These are phyloP conservation scores for Hydrozoanthus tunicans DNA, from an alignment of 64 coral and sea anemone genomes.

Conservation along the genomic window DNA sequence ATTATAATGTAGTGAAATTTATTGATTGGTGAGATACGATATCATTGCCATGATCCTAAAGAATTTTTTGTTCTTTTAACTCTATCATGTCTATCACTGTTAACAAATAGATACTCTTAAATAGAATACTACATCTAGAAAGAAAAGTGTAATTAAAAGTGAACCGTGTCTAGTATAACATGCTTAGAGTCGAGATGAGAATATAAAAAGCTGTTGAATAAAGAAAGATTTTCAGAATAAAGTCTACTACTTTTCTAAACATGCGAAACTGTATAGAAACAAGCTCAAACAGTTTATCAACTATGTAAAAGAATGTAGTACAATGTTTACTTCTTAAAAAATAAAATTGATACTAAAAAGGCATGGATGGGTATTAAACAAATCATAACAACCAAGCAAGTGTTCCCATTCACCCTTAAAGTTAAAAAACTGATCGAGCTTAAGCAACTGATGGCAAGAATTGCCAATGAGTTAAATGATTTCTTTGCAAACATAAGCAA, in stretches of 20 bases:
- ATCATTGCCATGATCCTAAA: neutral
- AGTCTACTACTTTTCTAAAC: neutral
- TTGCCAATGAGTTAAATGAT: neutral
- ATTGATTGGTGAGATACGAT: conserved; percentile 4
- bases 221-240: neutral
- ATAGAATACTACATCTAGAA: neutral
- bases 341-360: neutral
- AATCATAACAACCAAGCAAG: neutral
- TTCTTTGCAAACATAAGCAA: conserved; percentile 1
- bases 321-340: conserved; percentile 16
- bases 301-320: conserved; percentile 18
- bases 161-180: conserved; percentile 14
- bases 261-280: neutral
- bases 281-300: conserved; percentile 19
- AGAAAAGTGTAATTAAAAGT: neutral
- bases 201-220: neutral
- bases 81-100: neutral
- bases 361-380: conserved; percentile 10
- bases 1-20: conserved; percentile 5
- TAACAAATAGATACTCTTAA: neutral
- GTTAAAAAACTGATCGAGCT: neutral
- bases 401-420: neutral
- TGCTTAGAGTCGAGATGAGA: conserved; percentile 9
- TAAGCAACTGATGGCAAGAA: neutral
- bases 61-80: conserved; percentile 17